Evolutionary conservation across 1,140 invertebrate genomes (phyloP).

Genomic region (Drosophila rufa): DNA sequence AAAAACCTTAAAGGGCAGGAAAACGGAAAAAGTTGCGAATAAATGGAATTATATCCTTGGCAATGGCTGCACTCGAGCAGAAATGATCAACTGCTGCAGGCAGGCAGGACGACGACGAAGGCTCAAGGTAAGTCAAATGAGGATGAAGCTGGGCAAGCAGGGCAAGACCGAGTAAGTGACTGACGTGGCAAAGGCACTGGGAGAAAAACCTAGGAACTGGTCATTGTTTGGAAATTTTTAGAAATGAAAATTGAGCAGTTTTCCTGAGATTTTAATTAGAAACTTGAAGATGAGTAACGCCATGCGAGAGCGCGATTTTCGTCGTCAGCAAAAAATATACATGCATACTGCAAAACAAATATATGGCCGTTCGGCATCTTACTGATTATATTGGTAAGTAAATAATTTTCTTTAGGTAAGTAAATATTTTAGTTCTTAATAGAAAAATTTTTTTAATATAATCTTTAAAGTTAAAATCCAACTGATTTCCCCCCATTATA

Average conservation of each 20-base stretch:
- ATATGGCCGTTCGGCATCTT: too few species aligned
- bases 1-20: constrained; percentile 25
- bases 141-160: not conserved
- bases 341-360: too few species aligned
- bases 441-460: too few species aligned
- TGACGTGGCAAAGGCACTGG: constrained; percentile 1
- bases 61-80: constrained; percentile 49
- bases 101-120: constrained; percentile 22
- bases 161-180: constrained; percentile 2
- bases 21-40: constrained; percentile 50
- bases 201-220: not conserved
- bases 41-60: constrained; percentile 54
- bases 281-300: too few species aligned
- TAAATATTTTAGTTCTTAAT: not conserved
- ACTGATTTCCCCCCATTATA: not conserved
- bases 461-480: too few species aligned
- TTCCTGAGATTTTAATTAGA: too few species aligned
- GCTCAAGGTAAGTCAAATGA: constrained; percentile 41
- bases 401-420: too few species aligned
- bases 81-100: constrained; percentile 52
- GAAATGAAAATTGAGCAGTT: not conserved
- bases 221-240: too few species aligned
- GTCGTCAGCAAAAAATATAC: too few species aligned
- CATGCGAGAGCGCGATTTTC: too few species aligned
- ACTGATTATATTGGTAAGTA: too few species aligned